Evolutionary conservation across 2,113 vertebrate genomes (phyloP), one percentile per base, ranked within the genome.

Genomic region (Tupaia chinensis): DNA sequence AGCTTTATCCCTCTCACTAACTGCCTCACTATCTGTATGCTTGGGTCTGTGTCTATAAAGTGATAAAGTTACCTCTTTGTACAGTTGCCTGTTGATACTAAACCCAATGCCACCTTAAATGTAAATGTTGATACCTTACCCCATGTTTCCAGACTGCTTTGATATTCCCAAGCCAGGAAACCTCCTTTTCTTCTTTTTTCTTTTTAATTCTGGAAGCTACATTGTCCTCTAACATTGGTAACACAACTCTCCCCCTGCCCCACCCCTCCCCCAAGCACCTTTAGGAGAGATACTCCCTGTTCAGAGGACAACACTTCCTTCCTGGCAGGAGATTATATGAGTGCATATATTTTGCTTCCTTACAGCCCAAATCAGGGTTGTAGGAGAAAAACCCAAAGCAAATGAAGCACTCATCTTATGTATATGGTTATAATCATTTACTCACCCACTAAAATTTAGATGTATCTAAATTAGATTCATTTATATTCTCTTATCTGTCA

Each of bases 401-500:
- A 95, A 74, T 23, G 73, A 76, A 94, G 72, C 19, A 89, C 17
- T 90, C 32, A 34, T 72, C 70, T 94, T 76, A 76, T 89, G 32
- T 80, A 60, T 94, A 27, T 69, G 63, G 20, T 81, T 95, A 89
- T 82, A 92, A 94, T 92, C 84, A 95, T 90, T 92, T 92, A 86
- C 92, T 95, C 68, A 92, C n/a, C 65, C 69, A 92, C 82, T 83
- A 85, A 95, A 81, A 95, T 96, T 90, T 95, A 97, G 65, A 95
- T 88, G 95, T 96, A 90, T 97, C 94, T 97, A 95, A 97, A 97
- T 96, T 95, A 95, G 84, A 90, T 94, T 96, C 87, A 83, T 58
- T 89, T 80, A 97, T 92, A 93, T 92, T 87, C 66, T 94, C 92
- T 86, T 95, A 60, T 86, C 97, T 79, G 77, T 91, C 97, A 96